Evolutionary conservation across 2,797 vertebrate species (phyloP).

Genomic region (Rousettus madagascariensis): DNA sequence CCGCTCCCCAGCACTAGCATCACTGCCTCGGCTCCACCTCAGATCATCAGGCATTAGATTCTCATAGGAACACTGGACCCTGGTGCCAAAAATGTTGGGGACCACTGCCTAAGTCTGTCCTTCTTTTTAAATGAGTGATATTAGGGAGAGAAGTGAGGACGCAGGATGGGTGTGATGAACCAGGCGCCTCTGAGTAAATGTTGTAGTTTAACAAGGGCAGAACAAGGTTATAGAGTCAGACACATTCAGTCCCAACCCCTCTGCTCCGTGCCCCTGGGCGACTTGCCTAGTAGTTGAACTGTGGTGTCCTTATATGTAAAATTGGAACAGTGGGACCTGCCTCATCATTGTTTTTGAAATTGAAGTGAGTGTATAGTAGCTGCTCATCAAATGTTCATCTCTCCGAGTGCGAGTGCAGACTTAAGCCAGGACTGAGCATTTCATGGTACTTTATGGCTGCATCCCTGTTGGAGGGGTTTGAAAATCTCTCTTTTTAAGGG

Average conservation of each 20-base stretch:
- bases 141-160: background rate
- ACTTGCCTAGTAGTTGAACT: background rate
- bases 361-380: background rate
- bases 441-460: background rate
- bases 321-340: background rate
- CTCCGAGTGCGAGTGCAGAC: background rate
- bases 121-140: background rate
- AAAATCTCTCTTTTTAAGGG: background rate
- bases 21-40: too few species aligned
- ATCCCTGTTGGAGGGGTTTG: background rate
- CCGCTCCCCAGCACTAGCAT: too few species aligned
- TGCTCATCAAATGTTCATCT: background rate
- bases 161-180: rapidly evolving
- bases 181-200: background rate
- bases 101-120: background rate
- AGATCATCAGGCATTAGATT: too few species aligned
- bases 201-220: background rate
- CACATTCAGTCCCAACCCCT: background rate
- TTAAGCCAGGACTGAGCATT: background rate
- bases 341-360: background rate
- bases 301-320: background rate
- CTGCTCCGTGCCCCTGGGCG: background rate
- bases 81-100: too few species aligned
- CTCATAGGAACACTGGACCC: too few species aligned
- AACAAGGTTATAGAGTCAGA: background rate